Evolutionary conservation across 2,888 invertebrate species (phyloP).

Genomic region (Papilio elwesi): DNA sequence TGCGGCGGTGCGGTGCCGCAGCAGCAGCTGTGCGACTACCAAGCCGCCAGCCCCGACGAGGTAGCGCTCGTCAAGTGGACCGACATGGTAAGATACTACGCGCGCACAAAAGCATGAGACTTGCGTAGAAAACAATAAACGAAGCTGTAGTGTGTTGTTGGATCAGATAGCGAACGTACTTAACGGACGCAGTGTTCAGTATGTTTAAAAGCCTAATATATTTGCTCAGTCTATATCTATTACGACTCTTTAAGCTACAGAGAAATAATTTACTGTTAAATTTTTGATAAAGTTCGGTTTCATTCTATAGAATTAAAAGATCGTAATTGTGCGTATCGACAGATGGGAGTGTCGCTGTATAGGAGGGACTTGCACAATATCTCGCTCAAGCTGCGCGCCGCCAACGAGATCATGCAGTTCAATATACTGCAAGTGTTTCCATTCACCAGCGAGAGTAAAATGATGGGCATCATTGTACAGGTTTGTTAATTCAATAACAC

Average conservation of each 20-base stretch:
- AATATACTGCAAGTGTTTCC: slow-evolving; percentile 92
- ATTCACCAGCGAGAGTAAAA: slow-evolving; percentile 95
- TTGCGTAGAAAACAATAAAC: too few species aligned
- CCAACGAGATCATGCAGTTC: slow-evolving; percentile 86
- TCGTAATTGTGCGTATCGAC: slow-evolving; percentile 16
- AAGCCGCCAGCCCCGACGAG: slow-evolving; percentile 96
- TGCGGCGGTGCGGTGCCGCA: slow-evolving; percentile 78
- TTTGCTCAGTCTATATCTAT: too few species aligned
- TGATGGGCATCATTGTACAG: slow-evolving; percentile 96
- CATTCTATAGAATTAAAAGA: too few species aligned
- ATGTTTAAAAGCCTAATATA: too few species aligned
- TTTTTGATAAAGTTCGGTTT: too few species aligned
- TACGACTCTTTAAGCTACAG: too few species aligned
- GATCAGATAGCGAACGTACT: too few species aligned
- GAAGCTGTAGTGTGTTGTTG: too few species aligned
- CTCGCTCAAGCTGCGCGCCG: slow-evolving; percentile 86
- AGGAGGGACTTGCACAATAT: slow-evolving; percentile 86
- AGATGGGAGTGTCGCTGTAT: slow-evolving; percentile 86
- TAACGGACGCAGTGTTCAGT: too few species aligned
- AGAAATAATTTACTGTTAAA: too few species aligned
- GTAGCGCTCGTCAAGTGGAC: slow-evolving; percentile 97
- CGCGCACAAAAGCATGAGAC: not conserved
- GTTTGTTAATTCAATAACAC: slow-evolving; percentile 55
- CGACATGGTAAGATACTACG: slow-evolving; percentile 85
- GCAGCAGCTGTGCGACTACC: slow-evolving; percentile 84